A percentile compares a stretch with the other conserved stretches of the same genome.
Conservation (phyloP, 2,113 vertebrate genomes). For the Cacatua alba region DNA sequence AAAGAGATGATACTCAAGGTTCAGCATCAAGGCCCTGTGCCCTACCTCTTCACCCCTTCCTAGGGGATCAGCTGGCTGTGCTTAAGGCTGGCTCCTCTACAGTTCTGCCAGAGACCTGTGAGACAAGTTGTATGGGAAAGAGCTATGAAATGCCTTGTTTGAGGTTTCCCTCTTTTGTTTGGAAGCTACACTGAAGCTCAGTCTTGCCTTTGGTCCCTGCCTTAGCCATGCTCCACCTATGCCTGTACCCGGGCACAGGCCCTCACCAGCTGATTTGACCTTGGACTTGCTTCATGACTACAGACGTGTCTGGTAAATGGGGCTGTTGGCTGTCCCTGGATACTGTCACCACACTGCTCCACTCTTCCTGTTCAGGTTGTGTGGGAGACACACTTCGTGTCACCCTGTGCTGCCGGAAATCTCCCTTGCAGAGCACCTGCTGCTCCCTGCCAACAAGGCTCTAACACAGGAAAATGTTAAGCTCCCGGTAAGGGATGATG, state of each 20-base stretch:
- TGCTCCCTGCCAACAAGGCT: neutral
- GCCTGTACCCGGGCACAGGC: fast-evolving
- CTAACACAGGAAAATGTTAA: neutral
- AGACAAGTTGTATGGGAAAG: neutral
- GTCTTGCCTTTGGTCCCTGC: neutral
- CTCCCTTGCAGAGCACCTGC: neutral
- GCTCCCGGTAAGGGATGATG: neutral
- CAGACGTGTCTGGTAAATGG: neutral
- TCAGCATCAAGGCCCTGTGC: too few relatives aligned
- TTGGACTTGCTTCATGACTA: neutral
- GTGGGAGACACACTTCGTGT: neutral
- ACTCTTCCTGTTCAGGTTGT: neutral
- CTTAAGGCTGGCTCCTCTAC: too few relatives aligned
- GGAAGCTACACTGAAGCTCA: neutral
- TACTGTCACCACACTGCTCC: neutral
- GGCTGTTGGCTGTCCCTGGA: neutral
- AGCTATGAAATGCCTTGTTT: neutral
- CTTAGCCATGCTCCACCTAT: neutral
- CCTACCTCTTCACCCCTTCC: neutral
- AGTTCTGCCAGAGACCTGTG: neutral
- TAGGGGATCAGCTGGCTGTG: neutral
- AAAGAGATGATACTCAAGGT: neutral
- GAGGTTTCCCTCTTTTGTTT: neutral
- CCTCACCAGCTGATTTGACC: neutral
- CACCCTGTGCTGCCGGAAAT: neutral